Evolutionary conservation across 1,140 invertebrate species (phyloP).

Genomic region (Drosophila kepulauana): DNA sequence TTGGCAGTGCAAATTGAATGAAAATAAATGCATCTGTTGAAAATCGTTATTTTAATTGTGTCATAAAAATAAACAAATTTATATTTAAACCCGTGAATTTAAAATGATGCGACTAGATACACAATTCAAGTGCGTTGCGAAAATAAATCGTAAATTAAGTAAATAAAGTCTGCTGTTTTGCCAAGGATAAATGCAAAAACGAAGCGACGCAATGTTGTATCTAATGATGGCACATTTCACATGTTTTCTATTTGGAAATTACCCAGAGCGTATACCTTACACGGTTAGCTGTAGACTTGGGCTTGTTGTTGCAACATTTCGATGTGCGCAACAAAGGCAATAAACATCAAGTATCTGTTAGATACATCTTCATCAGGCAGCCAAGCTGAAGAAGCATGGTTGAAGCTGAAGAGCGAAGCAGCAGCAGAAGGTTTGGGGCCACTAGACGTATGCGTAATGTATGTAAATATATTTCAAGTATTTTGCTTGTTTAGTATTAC

Average conservation of each 20-base stretch:
- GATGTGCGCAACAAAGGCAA: slow-evolving; percentile 68
- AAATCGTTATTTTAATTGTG: background rate
- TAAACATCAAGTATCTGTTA: slow-evolving; percentile 83
- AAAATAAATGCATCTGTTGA: background rate
- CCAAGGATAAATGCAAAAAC: slow-evolving; percentile 1
- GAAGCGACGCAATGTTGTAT: slow-evolving; percentile 49
- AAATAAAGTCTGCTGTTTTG: background rate
- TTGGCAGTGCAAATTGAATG: background rate
- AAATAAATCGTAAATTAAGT: background rate
- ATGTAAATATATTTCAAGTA: slow-evolving; percentile 83
- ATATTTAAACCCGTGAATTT: background rate
- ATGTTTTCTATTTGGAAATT: slow-evolving; percentile 43
- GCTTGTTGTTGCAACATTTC: slow-evolving; percentile 61
- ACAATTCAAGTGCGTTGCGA: background rate
- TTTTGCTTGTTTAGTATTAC: slow-evolving; percentile 80
- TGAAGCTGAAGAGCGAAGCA: background rate
- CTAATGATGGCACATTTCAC: slow-evolving; percentile 60
- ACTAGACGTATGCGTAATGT: slow-evolving; percentile 80
- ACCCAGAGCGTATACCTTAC: background rate
- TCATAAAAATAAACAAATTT: background rate
- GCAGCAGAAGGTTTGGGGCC: slow-evolving; percentile 29
- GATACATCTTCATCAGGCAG: slow-evolving; percentile 80
- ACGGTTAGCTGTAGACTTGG: background rate
- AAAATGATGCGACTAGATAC: background rate
- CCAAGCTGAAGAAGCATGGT: slow-evolving; percentile 21